Base-by-base conservation (phyloP, 2,113 vertebrate genomes). In the Sclerurus mexicanus region DNA sequence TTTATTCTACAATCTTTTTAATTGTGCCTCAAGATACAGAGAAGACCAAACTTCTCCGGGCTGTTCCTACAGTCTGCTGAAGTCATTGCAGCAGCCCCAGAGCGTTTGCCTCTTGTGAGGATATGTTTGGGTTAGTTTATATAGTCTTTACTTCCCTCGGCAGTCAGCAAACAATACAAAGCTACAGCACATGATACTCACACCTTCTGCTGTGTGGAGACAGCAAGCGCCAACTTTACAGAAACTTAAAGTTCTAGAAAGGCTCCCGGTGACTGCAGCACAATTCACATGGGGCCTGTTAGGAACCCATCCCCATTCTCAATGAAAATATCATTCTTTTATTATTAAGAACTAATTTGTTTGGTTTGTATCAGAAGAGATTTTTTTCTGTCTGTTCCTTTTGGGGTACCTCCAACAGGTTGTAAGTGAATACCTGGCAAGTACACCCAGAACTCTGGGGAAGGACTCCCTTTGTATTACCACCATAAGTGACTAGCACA, bases 401-500 rank as follows among this genome's bases (percentile, higher is more conserved):
- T 58, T 49, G 12, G 17, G 13, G 12, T 52, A 39, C 72, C 22
- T 84, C 28, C 44, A 80, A 20, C 42, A 67, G 44, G 40, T 40
- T 56, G 5, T 56, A 39, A 84, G 42, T 31, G 46, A 76, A 59
- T 37, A 9, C 15, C 42, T 25, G 12, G 35, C n/a, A 64, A 60
- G 21, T 18, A 76, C 7, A 52, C 3, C 7, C n/a, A 14, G 14
- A 22, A 10, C 80, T 86, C 31, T 68, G 17, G 69, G 50, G 52
- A 73, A 77, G 37, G 42, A 77, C 63, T 50, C 4, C 22, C 39
- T 89, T 84, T 16, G 1, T 68, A 30, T 60, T 25, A 62, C 8
- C 0, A 1, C 11, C 20, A 2, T 37, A 62, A 40, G 10, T 19
- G n/a, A 49, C 22, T 56, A 21, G n/a, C 5, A 35, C 1, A 4